A percentile compares a stretch with the other conserved stretches of the same genome.
Conservation (phyloP, 2,888 invertebrate genomes). For the Papilio elwesi region DNA sequence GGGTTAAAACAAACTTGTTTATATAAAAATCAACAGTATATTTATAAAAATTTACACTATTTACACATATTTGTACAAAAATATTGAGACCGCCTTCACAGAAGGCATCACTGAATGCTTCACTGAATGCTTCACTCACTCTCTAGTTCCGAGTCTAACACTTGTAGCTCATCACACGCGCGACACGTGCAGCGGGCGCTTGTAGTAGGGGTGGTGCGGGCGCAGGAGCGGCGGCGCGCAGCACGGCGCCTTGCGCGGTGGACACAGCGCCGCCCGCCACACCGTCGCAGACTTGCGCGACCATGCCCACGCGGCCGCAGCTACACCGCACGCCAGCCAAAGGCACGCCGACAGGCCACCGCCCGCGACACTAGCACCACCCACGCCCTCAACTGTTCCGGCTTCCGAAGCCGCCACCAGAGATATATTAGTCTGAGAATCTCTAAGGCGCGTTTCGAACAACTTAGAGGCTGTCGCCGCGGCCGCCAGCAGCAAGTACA, state of each 20-base stretch:
- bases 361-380: slow-evolving; percentile 50
- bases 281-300: slow-evolving; percentile 84
- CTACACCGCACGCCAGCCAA: slow-evolving; percentile 85
- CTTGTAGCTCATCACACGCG: slow-evolving; percentile 62
- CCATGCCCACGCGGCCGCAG: slow-evolving; percentile 88
- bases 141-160: slow-evolving; percentile 27
- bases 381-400: slow-evolving; percentile 55
- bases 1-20: slow-evolving; percentile 12
- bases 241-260: slow-evolving; percentile 72
- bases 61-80: slow-evolving; percentile 70
- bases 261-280: slow-evolving; percentile 82
- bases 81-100: slow-evolving; percentile 77
- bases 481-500: slow-evolving; percentile 90
- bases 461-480: slow-evolving; percentile 88
- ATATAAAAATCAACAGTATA: slow-evolving; percentile 77
- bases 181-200: slow-evolving; percentile 76
- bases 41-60: slow-evolving; percentile 71
- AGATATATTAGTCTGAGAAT: slow-evolving; percentile 72
- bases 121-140: slow-evolving; percentile 43
- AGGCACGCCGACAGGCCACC: slow-evolving; percentile 83
- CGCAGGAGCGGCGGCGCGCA: slow-evolving; percentile 70
- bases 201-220: slow-evolving; percentile 70
- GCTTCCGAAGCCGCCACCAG: slow-evolving; percentile 80
- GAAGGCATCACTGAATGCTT: slow-evolving; percentile 70
- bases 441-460: slow-evolving; percentile 84